A percentile compares a stretch with the other conserved stretches of the same genome.
These are phyloP conservation scores for Chroicocephalus ridibundus DNA, from an alignment of 2,113 vertebrate genomes.

Conservation along the genomic window DNA sequence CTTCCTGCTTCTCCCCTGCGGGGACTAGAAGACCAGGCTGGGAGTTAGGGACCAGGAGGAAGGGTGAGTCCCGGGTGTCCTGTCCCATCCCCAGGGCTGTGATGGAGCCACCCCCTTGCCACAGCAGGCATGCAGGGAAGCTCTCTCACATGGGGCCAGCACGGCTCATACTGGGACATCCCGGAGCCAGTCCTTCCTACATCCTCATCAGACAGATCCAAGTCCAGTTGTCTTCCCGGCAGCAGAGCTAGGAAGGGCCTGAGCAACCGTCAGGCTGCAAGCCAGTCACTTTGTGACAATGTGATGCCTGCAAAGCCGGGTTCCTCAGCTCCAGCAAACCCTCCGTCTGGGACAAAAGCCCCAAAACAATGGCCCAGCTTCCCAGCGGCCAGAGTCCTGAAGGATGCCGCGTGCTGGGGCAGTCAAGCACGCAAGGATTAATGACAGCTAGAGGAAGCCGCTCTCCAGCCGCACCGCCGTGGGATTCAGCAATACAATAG, in stretches of 20 bases:
- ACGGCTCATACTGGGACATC: background rate
- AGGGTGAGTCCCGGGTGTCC: background rate
- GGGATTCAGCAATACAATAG: conserved; percentile 42
- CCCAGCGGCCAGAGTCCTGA: background rate
- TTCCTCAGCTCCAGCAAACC: background rate
- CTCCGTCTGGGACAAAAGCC: background rate
- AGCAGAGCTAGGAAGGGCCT: background rate
- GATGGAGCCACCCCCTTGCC: background rate
- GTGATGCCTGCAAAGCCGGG: background rate
- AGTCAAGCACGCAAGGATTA: background rate
- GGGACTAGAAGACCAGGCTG: background rate
- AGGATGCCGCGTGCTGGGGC: background rate
- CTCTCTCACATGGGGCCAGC: rapidly evolving
- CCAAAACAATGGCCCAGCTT: background rate
- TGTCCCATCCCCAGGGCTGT: background rate
- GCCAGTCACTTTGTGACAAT: background rate
- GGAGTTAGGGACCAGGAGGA: background rate
- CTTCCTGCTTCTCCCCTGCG: background rate
- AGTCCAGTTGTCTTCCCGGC: background rate
- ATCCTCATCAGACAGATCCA: background rate
- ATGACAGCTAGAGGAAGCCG: conserved; percentile 11
- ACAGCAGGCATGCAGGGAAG: rapidly evolving
- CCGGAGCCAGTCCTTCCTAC: background rate
- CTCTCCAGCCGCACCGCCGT: background rate
- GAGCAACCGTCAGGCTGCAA: background rate